Base-by-base conservation (phyloP, 2,113 vertebrate species). In the Mastomys coucha region DNA sequence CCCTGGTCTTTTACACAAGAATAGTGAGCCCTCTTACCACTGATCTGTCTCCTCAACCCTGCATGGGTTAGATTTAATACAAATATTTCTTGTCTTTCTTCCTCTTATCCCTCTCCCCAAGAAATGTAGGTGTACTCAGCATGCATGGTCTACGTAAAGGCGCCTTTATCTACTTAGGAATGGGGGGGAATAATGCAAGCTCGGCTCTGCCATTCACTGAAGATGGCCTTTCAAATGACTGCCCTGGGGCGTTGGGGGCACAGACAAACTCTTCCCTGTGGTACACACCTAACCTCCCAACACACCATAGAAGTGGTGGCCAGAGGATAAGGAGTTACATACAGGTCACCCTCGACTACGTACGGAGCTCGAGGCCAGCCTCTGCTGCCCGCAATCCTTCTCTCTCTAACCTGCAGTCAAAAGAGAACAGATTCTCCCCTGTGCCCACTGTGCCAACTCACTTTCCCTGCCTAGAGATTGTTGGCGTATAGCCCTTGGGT, bases 121-220 rank as follows among this genome's bases (percentile, higher is more conserved):
- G 63, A 91, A 56, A 77, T 1, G 16, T n/a, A 17, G 33, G 36
- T 42, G 24, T 28, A 31, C 12, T 49, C n/a, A 69, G 67, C 20
- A 20, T 42, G 26, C 31, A 6, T 3, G 1, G 16, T 36, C 22
- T 26, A 28, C 2, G 6, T 2, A 10, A 69, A 4, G 7, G 56
- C 7, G 19, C 7, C 49, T 16, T 33, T 6, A 42, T 89, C 70
- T 84, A 6, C 5, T 20, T 33, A 84, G 58, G 17, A 78, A 56
- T 78, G 16, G 9, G 31, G 31, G 36, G 28, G n/a, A 31, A 39
- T 7, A 53, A 24, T 24, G 20, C 6, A 10, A 11, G 7, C n/a
- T 53, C 26, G 72, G 26, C 69, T 93, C 39, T 31, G 24, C 42
- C 49, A n/a, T 33, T 82, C 53, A 65, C 63, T 0, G 33, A 72